Evolutionary conservation across 2,888 invertebrate genomes (phyloP), one percentile per base, ranked within the genome.

Genomic region (Cheilosia soror): DNA sequence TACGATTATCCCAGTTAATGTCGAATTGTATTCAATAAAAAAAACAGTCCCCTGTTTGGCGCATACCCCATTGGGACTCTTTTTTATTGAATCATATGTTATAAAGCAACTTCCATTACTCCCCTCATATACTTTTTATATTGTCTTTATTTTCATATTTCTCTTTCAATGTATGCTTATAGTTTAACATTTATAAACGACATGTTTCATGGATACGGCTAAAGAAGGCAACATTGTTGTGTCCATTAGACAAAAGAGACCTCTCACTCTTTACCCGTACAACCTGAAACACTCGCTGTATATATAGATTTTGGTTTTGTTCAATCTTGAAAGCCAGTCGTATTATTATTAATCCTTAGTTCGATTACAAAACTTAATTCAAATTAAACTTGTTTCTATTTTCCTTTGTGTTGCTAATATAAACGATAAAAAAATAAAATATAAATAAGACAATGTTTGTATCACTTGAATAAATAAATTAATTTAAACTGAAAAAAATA

Each of bases 381-480:
- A 6, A 40, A 40, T 27, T 25, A 27, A 33, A 27, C 11, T n/a
- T 27, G 20, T 27, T 42, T 60, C n/a, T 60, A 9, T 40, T 47
- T 47, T 37, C 27, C 33, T 33, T 33, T 33, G 33, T 33, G 7
- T 20, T 49, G 27, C 29, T 25, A 33, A 9, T 2, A 9, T 33
- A 2, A 7, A 33, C 20, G 20, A 57, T 7, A 31, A 2, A 20
- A 57, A 69, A 57, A 44, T 5, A 65, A 37, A 49, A 51, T 65
- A 65, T 27, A 68, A 68, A 29, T 68, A 55, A 44, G 57, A 69
- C 57, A 57, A 69, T 57, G 57, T 65, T 49, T 47, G 49, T 69
- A 69, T 69, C 69, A 69, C 69, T 69, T 69, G n/a, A 69, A 69
- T 69, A 69, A 69, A 57, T 69, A 69, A 69, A 69, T 66, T 53